Evolutionary conservation across 2,888 invertebrate species (phyloP).

Genomic region (Folsomia manolachei): DNA sequence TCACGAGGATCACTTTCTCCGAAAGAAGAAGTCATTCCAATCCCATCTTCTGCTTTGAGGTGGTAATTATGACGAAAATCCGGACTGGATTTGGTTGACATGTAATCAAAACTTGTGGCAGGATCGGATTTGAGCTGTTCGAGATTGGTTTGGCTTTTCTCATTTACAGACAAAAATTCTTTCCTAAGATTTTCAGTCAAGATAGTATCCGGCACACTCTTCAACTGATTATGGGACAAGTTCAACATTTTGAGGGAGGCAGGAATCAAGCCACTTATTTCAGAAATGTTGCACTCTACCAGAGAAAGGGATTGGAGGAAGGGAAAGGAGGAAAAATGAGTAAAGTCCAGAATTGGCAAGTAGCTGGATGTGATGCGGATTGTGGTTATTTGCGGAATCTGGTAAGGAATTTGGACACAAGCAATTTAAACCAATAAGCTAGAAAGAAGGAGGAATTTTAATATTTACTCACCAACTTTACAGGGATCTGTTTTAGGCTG

Average conservation of each 20-base stretch:
- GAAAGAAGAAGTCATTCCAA: neutral
- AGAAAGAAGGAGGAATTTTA: neutral
- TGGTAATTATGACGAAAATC: neutral
- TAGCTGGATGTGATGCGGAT: conserved; percentile 5
- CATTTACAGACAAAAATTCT: too few relatives aligned
- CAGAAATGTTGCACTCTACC: too few relatives aligned
- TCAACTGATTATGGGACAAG: neutral
- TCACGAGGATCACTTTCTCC: neutral
- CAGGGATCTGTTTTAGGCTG: neutral
- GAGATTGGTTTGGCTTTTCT: neutral
- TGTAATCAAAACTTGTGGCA: neutral
- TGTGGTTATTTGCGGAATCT: neutral
- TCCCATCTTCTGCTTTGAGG: neutral
- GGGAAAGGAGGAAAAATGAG: conserved; percentile 25
- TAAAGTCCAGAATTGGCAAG: conserved; percentile 27
- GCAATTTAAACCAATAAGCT: neutral
- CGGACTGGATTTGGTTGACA: neutral
- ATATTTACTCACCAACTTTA: neutral
- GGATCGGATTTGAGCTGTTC: neutral
- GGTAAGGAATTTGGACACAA: too few relatives aligned
- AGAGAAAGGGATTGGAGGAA: conserved; percentile 7
- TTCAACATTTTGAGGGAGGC: neutral
- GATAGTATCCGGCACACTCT: neutral
- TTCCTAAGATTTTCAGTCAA: too few relatives aligned
- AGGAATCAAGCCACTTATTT: too few relatives aligned